Base-by-base conservation (phyloP, 2,888 invertebrate genomes). In the Trichacis sp. region DNA sequence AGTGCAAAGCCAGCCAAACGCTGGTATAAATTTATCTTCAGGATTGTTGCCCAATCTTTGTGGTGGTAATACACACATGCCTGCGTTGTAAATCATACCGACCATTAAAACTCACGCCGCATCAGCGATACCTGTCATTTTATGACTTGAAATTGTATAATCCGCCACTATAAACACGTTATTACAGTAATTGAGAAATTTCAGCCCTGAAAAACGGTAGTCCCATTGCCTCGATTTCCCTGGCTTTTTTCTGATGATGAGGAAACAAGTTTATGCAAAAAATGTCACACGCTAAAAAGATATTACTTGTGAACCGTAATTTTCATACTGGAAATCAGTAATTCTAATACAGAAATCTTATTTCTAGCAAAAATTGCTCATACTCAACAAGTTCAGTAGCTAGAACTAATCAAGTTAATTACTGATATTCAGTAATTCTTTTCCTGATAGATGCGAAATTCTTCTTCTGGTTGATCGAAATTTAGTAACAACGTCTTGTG, bases 71-170 rank as follows among this genome's bases (percentile, higher is more conserved):
- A 67, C 66, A 67, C 62, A 63, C 62, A 63, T 59, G 62, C 62
- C 66, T 56, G 47, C 58, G 59, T 55, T 55, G 62, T 66, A 66
- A 66, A 66, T 66, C 66, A 66, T 66, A 66, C 66, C 57, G 66
- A 52, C 66, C 57, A 66, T 66, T 66, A 66, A 65, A 65, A 61
- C 45, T 50, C 60, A 56, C 53, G 47, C 56, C 47, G 60, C 64
- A 60, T 64, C 64, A 64, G 59, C 64, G 56, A 60, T 64, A 56
- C 53, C 56, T 64, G 64, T 60, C 64, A 64, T 60, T 64, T 56
- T 58, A 54, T 50, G 54, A 64, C 50, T 59, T 19, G 46, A 46
- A 52, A 64, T 47, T 59, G 52, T 59, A 59, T 57, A 56, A 58
- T 58, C 55, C 49, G 58, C 54, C 54, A 48, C 58, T 47, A 48